Conservation (phyloP, 2,797 vertebrate species). For the Gobionotothen gibberifrons region DNA sequence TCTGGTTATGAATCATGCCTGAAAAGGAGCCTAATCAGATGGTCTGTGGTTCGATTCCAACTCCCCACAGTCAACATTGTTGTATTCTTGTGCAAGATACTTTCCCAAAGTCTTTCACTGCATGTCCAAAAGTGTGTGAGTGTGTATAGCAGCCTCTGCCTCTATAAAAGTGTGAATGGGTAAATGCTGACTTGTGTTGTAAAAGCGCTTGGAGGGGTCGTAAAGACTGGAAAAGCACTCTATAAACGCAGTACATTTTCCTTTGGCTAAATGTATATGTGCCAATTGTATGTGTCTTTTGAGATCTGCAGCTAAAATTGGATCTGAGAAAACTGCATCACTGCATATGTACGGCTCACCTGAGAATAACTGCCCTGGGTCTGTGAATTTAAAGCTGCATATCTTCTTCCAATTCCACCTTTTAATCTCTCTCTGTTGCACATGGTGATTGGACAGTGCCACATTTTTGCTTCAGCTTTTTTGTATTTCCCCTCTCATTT, state of each 20-base stretch:
- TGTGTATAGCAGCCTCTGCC: too few relatives aligned
- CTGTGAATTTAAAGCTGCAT: conserved; percentile 16
- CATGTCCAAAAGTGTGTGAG: too few relatives aligned
- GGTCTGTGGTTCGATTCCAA: too few relatives aligned
- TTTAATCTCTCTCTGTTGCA: conserved; percentile 15
- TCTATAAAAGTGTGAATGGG: too few relatives aligned
- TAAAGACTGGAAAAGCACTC: too few relatives aligned
- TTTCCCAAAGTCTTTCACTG: too few relatives aligned
- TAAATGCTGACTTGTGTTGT: too few relatives aligned
- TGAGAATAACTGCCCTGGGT: background rate
- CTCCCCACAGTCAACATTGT: too few relatives aligned
- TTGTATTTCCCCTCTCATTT: conserved; percentile 28
- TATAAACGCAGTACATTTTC: too few relatives aligned
- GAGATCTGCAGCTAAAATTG: conserved; percentile 7
- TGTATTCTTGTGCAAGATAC: too few relatives aligned
- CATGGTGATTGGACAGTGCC: background rate
- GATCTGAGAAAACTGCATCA: conserved; percentile 3
- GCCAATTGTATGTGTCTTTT: conserved; percentile 15
- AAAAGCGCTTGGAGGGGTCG: too few relatives aligned
- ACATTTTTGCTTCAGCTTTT: conserved; percentile 27
- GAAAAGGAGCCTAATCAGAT: background rate
- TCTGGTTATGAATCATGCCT: background rate
- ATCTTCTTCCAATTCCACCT: background rate
- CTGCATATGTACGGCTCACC: background rate
- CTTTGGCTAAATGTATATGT: background rate